Evolutionary conservation across 37 sponge, comb jelly and placozoan species (phyloP), one percentile per base, ranked within the genome.

Genomic region (Halichondria panicea): DNA sequence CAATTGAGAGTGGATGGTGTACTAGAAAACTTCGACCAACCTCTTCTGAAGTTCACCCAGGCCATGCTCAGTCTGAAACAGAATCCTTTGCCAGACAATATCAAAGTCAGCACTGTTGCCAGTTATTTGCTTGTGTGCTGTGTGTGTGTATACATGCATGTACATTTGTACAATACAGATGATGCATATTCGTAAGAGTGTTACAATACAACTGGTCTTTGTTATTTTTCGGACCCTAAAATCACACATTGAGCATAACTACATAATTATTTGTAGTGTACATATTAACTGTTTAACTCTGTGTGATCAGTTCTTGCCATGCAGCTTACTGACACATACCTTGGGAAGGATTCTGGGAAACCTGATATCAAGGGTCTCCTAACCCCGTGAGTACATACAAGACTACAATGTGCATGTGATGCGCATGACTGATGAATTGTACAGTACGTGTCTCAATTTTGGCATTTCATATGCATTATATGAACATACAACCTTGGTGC

Each of bases 51-150:
- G 39, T 70, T 80, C 52, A 70, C 71, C 0, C 62, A 70, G 46
- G 42, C 42, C 18, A 80, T 80, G 80, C 28, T 43, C n/a, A 70
- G 62, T 25, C 37, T 80, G 38, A 43, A 62, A 8, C 22, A 55
- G 9, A 38, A 28, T 43, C 50, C 71, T 45, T 48, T 80, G 22
- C 80, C 71, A 28, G 62, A 70, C 3, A 70, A 19, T 21, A 80
- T 80, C 7, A 34, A 70, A 2, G 80, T 69, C 56, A 56, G 79
- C 32, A 33, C 32, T 22, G 8, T 12, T 59, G 11, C 27, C 27
- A 28, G 57, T 4, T 56, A 28, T 9, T 4, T 56, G 57, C n/a
- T 56, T 4, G 12, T 56, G 57, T 24, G 27, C n/a, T 56, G 24
- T 18, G 61, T 24, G 61, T 59, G 61, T 33, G 65, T 33, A 19